Conservation (phyloP, 2,797 vertebrate genomes). For the Rhincodon typus region DNA sequence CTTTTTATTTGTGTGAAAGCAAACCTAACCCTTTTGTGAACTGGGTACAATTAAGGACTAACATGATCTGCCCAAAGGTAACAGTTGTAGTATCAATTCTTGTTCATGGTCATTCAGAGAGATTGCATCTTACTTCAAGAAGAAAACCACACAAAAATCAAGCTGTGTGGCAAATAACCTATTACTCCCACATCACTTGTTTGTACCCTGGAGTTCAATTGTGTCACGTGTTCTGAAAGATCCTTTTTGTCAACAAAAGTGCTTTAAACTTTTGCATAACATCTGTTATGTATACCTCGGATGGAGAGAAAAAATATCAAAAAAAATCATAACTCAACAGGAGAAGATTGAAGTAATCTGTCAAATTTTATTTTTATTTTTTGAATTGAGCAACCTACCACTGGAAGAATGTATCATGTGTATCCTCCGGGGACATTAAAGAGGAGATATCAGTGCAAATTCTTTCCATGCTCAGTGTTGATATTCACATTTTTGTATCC, state of each 20-base stretch:
- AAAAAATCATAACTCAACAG: not conserved
- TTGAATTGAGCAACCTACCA: not conserved
- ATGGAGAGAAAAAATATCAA: not conserved
- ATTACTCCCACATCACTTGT: slow-evolving; percentile 38
- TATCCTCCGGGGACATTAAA: not conserved
- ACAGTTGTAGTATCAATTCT: not conserved
- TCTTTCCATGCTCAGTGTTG: not conserved
- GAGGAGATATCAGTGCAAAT: not conserved
- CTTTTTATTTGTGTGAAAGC: slow-evolving; percentile 23
- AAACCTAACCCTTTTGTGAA: slow-evolving; percentile 10
- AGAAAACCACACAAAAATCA: slow-evolving; percentile 30
- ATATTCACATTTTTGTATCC: not conserved
- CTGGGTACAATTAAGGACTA: slow-evolving; percentile 16
- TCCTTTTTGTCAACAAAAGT: not conserved
- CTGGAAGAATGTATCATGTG: not conserved
- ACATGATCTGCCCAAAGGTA: slow-evolving; percentile 9
- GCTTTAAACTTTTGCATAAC: not conserved
- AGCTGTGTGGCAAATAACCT: slow-evolving; percentile 37
- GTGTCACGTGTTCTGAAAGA: not conserved
- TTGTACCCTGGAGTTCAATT: slow-evolving; percentile 11
- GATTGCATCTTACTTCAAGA: slow-evolving; percentile 4
- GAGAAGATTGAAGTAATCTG: not conserved
- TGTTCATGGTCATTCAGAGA: not conserved
- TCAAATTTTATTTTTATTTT: not conserved
- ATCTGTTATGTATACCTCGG: not conserved